These are phyloP conservation scores for Willisornis vidua DNA, from an alignment of 2,113 vertebrate species.

Conservation along the genomic window DNA sequence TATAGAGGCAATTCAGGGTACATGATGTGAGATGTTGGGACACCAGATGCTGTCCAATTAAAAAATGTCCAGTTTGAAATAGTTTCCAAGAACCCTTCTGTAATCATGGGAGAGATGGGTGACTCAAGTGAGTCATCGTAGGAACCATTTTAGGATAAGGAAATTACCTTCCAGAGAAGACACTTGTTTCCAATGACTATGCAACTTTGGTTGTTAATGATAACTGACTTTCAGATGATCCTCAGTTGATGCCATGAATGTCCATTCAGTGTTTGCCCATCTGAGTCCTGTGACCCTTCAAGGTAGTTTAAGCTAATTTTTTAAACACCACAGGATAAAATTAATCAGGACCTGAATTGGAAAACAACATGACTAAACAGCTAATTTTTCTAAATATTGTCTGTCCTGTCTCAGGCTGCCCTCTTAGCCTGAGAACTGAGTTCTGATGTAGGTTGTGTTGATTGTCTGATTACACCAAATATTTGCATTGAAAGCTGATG, in stretches of 20 bases:
- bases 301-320: not conserved
- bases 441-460: not conserved
- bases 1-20: not conserved
- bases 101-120: not conserved
- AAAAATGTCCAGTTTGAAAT: not conserved
- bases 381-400: not conserved
- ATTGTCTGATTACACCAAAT: fast-evolving
- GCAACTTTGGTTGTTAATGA: not conserved
- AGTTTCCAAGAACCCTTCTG: not conserved
- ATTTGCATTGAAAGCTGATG: not conserved
- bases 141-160: not conserved
- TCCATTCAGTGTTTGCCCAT: not conserved
- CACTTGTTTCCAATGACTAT: not conserved
- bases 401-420: not conserved
- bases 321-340: not conserved
- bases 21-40: not conserved
- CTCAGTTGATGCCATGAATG: not conserved
- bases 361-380: not conserved
- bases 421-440: not conserved
- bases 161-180: not conserved
- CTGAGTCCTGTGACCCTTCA: not conserved
- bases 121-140: not conserved
- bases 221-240: not conserved
- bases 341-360: not conserved
- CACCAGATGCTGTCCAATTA: not conserved